These are phyloP conservation scores for Temnothorax curvispinosus DNA, from an alignment of 1,140 invertebrate species.

Conservation along the genomic window DNA sequence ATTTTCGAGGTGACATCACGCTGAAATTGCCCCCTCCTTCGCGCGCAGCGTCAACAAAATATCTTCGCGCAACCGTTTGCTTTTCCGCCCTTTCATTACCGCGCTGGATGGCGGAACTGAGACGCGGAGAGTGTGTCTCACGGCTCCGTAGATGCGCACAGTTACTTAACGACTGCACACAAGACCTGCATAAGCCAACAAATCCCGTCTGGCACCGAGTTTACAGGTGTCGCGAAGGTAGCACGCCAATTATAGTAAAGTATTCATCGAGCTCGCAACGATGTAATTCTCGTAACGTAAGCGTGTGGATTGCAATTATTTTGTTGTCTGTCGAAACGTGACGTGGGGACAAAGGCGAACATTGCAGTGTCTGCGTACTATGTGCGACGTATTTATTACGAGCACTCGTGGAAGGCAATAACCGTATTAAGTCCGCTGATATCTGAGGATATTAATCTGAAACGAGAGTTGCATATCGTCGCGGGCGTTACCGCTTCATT, in stretches of 20 bases:
- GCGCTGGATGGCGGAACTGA: neutral
- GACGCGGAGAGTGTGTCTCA: neutral
- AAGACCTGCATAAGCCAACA: conserved; percentile 40
- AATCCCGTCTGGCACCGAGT: conserved; percentile 11
- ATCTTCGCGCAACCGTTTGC: conserved; percentile 31
- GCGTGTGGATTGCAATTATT: conserved; percentile 37
- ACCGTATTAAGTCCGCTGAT: conserved; percentile 41
- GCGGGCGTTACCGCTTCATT: conserved; percentile 58
- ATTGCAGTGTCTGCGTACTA: neutral
- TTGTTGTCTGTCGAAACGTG: neutral
- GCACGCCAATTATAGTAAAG: conserved; percentile 29
- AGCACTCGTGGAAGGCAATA: neutral
- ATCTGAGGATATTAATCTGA: conserved; percentile 67
- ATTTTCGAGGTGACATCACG: conserved; percentile 19
- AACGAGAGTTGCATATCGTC: conserved; percentile 63
- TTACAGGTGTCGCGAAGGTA: conserved; percentile 46
- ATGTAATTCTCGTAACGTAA: conserved; percentile 29
- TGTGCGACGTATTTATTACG: neutral
- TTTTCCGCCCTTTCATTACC: conserved; percentile 44
- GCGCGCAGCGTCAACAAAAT: conserved; percentile 46
- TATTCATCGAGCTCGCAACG: neutral
- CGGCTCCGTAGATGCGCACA: neutral
- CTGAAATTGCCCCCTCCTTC: neutral
- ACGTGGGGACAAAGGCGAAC: neutral
- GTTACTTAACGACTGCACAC: conserved; percentile 41